Conservation (phyloP, 2,888 invertebrate species). For the Drosophila austrosaltans region DNA sequence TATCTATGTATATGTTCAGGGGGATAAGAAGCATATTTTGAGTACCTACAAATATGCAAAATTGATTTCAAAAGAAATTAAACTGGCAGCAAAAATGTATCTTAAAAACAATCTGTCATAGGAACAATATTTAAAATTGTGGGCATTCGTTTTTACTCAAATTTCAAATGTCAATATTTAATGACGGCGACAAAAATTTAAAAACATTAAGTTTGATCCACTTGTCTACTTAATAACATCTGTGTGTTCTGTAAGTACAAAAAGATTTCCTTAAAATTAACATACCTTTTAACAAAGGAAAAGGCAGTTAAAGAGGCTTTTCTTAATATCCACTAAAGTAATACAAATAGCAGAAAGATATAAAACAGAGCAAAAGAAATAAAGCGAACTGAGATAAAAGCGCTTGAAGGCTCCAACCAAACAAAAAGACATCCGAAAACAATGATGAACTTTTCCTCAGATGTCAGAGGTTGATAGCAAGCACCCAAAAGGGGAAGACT, state of each 20-base stretch:
- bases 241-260: background rate
- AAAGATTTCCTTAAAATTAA: background rate
- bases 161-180: too few relatives aligned
- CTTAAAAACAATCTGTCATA: too few relatives aligned
- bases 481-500: background rate
- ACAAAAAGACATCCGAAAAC: constrained; percentile 57
- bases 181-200: too few relatives aligned
- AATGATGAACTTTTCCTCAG: constrained; percentile 41
- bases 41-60: too few relatives aligned
- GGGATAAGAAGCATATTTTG: too few relatives aligned
- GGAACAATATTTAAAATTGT: too few relatives aligned
- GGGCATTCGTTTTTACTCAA: too few relatives aligned
- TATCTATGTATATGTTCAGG: too few relatives aligned
- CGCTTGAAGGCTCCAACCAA: constrained; percentile 48
- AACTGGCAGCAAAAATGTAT: too few relatives aligned
- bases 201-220: background rate
- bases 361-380: constrained; percentile 59
- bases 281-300: constrained; percentile 17
- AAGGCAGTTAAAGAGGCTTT: constrained; percentile 2
- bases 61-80: too few relatives aligned
- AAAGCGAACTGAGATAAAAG: constrained; percentile 75
- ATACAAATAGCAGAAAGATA: constrained; percentile 57
- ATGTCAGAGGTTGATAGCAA: background rate
- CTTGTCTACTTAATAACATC: background rate
- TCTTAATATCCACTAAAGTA: background rate